These are phyloP conservation scores for Larimichthys polyactis DNA, from an alignment of 2,113 vertebrate species.

Conservation along the genomic window DNA sequence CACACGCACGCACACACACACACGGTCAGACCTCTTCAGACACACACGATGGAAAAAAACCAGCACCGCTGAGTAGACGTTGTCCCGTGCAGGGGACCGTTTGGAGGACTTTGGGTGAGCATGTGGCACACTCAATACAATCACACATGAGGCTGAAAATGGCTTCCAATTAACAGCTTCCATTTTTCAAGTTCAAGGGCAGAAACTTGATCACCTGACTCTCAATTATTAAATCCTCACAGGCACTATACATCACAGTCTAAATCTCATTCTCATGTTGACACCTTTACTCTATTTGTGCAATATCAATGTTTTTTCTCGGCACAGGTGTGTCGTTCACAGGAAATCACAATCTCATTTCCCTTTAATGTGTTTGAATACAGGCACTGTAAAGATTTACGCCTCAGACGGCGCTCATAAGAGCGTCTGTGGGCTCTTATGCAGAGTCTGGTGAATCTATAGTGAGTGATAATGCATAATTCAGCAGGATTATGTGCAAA, in stretches of 20 bases:
- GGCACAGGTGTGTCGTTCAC: not conserved
- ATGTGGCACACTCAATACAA: conserved; percentile 14
- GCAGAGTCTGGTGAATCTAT: conserved; percentile 44
- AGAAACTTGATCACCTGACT: not conserved
- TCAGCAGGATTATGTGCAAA: conserved; percentile 76
- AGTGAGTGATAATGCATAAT: conserved; percentile 71
- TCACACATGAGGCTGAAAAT: not conserved
- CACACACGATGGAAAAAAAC: not conserved
- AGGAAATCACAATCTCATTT: not conserved
- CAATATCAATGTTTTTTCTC: not conserved
- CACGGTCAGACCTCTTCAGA: not conserved
- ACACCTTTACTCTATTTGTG: no score
- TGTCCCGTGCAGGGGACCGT: not conserved
- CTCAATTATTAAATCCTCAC: conserved; percentile 1
- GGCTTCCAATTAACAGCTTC: conserved; percentile 24
- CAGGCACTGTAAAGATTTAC: not conserved
- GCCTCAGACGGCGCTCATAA: conserved; percentile 8
- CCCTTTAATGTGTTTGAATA: not conserved
- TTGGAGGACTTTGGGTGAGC: conserved; percentile 3
- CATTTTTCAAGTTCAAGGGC: conserved; percentile 30
- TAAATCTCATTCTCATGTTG: not conserved
- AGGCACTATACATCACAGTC: no score
- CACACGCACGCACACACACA: conserved; percentile 16
- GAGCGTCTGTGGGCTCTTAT: conserved; percentile 1
- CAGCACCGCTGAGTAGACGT: not conserved